phyloP scores from a whole-genome alignment of 2,797 vertebrate species.

The Emydoidea blandingii region DNA sequence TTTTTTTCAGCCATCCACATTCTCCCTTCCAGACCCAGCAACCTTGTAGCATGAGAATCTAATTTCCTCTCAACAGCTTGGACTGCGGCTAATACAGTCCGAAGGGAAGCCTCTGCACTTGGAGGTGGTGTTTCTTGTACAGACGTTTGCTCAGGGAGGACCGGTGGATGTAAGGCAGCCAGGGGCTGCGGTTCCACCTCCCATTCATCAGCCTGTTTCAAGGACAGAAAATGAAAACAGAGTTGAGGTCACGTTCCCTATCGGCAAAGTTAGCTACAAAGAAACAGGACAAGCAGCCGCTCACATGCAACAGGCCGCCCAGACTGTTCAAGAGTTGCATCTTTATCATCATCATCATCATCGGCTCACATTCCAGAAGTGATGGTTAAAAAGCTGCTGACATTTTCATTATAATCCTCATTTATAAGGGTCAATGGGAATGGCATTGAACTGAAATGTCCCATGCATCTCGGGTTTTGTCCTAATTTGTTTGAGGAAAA shows the following conservation, averaged over 20 bases:
- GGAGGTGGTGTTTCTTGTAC: slow-evolving; percentile 71
- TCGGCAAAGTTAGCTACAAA: background rate
- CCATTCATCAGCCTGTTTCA: slow-evolving; percentile 72
- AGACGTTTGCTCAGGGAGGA: slow-evolving; percentile 70
- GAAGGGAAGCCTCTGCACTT: slow-evolving; percentile 71
- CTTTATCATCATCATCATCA: background rate
- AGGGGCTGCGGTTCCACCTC: slow-evolving; percentile 72
- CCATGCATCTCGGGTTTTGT: background rate
- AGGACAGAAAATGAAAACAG: background rate
- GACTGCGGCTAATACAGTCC: slow-evolving; percentile 75
- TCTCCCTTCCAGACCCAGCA: slow-evolving; percentile 74
- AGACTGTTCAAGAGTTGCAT: background rate
- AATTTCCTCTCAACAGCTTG: slow-evolving; percentile 75
- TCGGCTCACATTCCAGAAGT: background rate
- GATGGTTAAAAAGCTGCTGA: background rate
- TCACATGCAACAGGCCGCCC: background rate
- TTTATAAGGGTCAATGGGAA: background rate
- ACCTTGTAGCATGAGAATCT: slow-evolving; percentile 72
- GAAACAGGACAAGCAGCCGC: background rate
- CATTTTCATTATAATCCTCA: background rate
- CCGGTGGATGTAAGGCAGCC: slow-evolving; percentile 68
- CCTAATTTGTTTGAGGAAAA: background rate
- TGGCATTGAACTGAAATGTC: background rate
- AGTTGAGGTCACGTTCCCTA: background rate
- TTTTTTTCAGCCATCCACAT: slow-evolving; percentile 68